Evolutionary conservation across 2,888 invertebrate species (phyloP), one percentile per base, ranked within the genome.

Genomic region (Metallyticus violacea): DNA sequence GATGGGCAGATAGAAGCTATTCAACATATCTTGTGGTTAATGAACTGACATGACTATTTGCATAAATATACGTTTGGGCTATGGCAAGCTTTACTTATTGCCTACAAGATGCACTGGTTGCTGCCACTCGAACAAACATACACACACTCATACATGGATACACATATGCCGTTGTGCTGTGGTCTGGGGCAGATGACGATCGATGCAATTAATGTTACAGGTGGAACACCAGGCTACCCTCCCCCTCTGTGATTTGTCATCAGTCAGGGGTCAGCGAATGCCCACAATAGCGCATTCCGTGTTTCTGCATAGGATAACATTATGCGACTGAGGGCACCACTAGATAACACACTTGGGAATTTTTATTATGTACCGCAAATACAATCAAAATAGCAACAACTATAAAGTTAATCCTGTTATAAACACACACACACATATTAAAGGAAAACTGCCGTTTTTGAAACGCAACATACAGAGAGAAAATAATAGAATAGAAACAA

Each of bases 201-300:
- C 30, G 81, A 81, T 81, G 30, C 81, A 81, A 81, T 81, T 81
- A 81, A 29, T 81, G 81, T 81, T 82, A 77, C 83, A 77, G 83
- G 83, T 83, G 83, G 29, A 83, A 28, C 76, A 7, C 28, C 28
- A 3, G n/a, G 26, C 26, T 79, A 22, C 80, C n/a, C n/a, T 62
- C 40, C 40, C 40, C 40, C 22, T 9, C 6, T 9, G 22, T 62
- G 40, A 62, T 62, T 62, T 62, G 40, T 62, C 40, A 62, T 62
- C 40, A 62, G 40, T 62, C 40, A 62, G 40, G 40, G 40, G 40
- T 62, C 40, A 62, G 40, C 40, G 40, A 62, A 62, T 62, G 40
- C 40, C 40, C 40, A 62, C 40, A 62, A 62, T 62, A 15, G 15
- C 40, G 40, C 15, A 40, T 40, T 7, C 40, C 40, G 40, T 62